Base-by-base conservation (phyloP, 2,797 vertebrate genomes). In the Heliangelus exortis region DNA sequence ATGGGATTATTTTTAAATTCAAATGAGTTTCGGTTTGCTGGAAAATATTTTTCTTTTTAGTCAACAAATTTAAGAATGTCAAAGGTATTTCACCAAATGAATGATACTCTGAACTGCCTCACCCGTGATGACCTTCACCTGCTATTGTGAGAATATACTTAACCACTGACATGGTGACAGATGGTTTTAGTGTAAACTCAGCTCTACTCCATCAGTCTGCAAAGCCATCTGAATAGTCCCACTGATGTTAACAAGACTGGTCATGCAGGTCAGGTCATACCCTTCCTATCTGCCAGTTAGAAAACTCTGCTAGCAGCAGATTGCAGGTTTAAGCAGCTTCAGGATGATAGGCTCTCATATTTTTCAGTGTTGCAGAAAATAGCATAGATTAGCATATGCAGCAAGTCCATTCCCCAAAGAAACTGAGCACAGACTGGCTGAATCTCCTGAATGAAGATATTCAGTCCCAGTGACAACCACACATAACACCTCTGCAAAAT, bases 21-120 rank as follows among this genome's bases (percentile, higher is more conserved):
- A 83, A 77, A 53, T 80, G 33, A 61, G 68, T 69, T 84, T 95
- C 26, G 43, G 7, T 31, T 93, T 80, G 66, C 36, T 81, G 50
- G 76, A 72, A 93, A 89, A 85, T 59, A 8, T 51, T 77, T 88
- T 87, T 50, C 31, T 39, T 85, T 84, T 87, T 58, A 47, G 85
- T 65, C 12, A 80, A 93, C n/a, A 68, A 54, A 80, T 72, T n/a
- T 68, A 25, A 85, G 47, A 51, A 72, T 41, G 55, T 78, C 65
- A 65, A 4, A 58, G 54, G 9, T 69, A 65, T 77, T 89, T 93
- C 76, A 48, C 21, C 54, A 69, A 18, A 39, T 1, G 4, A 84
- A 62, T 41, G 22, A 1, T 41, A 10, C 48, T 55, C 19, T 36
- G n/a, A 66, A 43, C 12, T 89, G 84, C 47, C 50, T 91, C 36